Conservation (phyloP, 2,888 invertebrate species). For the Cylloceria caligata region DNA sequence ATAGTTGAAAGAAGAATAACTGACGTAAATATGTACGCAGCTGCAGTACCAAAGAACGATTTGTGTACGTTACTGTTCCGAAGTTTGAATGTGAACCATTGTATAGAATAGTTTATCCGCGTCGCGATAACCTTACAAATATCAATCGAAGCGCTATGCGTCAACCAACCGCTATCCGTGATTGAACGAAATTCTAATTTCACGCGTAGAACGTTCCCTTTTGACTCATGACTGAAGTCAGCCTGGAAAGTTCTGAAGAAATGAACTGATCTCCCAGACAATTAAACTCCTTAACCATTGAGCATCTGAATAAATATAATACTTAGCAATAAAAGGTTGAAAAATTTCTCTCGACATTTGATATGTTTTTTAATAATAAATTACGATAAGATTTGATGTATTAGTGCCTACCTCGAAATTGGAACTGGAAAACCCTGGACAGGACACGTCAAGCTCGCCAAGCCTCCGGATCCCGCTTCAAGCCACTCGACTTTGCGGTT, state of each 20-base stretch:
- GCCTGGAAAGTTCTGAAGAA: background rate
- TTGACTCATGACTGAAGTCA: background rate
- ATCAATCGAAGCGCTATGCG: conserved; percentile 38
- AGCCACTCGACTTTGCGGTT: conserved; percentile 83
- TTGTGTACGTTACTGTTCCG: conserved; percentile 35
- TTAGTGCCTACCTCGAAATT: conserved; percentile 78
- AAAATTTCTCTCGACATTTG: background rate
- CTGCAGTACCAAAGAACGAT: conserved; percentile 9
- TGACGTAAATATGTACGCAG: background rate
- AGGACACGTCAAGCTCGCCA: conserved; percentile 88
- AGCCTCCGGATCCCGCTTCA: conserved; percentile 72
- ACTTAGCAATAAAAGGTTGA: background rate
- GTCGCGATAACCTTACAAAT: conserved; percentile 46
- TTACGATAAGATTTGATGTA: no score
- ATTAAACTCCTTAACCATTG: background rate
- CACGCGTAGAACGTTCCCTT: background rate
- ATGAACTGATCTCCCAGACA: background rate
- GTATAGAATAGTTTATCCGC: conserved; percentile 1
- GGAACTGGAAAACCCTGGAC: conserved; percentile 91
- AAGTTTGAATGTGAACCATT: conserved; percentile 37
- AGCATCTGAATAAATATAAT: background rate
- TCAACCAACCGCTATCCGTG: conserved; percentile 23
- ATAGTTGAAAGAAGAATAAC: background rate
- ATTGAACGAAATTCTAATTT: conserved; percentile 16
- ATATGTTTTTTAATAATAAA: background rate